Evolutionary conservation across 2,797 vertebrate species (phyloP).

Genomic region (Cyprinodon diabolis): DNA sequence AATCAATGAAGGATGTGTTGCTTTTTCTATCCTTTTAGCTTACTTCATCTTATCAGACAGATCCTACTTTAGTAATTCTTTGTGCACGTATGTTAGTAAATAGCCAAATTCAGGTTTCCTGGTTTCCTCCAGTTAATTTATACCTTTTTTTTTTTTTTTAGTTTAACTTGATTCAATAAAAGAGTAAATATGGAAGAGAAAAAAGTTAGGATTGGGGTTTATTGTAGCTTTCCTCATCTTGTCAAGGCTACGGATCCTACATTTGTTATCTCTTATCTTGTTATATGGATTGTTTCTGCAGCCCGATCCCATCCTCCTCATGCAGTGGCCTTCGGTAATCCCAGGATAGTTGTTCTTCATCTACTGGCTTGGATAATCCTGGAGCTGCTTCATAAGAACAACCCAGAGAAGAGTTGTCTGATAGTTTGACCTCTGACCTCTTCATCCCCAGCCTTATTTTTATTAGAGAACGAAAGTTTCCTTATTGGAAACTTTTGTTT

Average conservation of each 20-base stretch:
- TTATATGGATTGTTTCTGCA: not conserved
- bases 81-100: too few relatives aligned
- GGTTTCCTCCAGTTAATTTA: not conserved
- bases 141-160: not conserved
- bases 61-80: too few relatives aligned
- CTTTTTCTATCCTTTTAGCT: too few relatives aligned
- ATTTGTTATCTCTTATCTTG: not conserved
- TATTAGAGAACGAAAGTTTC: not conserved
- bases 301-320: not conserved
- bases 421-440: constrained; percentile 3
- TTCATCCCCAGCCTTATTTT: not conserved
- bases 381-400: not conserved
- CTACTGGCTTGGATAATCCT: not conserved
- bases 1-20: too few relatives aligned
- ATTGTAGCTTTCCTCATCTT: not conserved
- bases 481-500: not conserved
- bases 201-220: not conserved
- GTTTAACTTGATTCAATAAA: too few relatives aligned
- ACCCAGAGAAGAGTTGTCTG: not conserved
- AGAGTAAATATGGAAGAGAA: not conserved
- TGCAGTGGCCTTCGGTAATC: not conserved
- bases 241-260: not conserved
- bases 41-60: too few relatives aligned
- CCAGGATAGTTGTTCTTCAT: not conserved
- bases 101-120: too few relatives aligned